Evolutionary conservation across 1,140 invertebrate genomes (phyloP), one percentile per base, ranked within the genome.

Genomic region (Orius insidiosus): DNA sequence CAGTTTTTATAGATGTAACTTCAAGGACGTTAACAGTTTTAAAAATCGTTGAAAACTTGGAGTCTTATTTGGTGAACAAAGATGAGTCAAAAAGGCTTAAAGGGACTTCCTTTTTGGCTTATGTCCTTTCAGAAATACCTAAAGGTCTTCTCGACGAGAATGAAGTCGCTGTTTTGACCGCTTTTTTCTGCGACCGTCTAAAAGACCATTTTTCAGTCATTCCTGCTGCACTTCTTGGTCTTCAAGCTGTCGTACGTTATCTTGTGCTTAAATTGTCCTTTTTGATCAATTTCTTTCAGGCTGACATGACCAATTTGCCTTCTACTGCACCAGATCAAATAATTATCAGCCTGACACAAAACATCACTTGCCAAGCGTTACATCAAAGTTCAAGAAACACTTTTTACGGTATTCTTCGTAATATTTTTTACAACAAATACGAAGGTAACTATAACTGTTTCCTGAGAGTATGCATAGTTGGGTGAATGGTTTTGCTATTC

Each of bases 171-270:
- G 74, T 80, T 46, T 67, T 89, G 39, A 63, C 68, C 8, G 65
- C 63, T 24, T 90, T 87, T 65, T 82, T 85, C 53, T 68, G 67
- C 46, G 77, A 83, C 52, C 69, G 81, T 24, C 60, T 89, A 5
- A 80, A 77, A 54, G 85, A 89, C 60, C 78, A 89, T 59, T 77
- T 87, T 59, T 72, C 72, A 54, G 70, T 89, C 3, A 67, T 85
- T 54, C 80, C 84, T 2, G 57, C 68, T 51, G 74, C 77, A 35
- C 64, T 90, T 24, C 65, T 71, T 55, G 83, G 81, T 16, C 70
- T 84, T 41, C 60, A 72, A 47, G 63, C 70, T 1, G 54, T 85
- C 46, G 70, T 72, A 62, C 58, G 64, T 43, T n/a, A n/a, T n/a
- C n/a, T n/a, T n/a, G n/a, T n/a, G n/a, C n/a, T n/a, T n/a, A n/a